These are phyloP conservation scores for Antennarius striatus DNA, from an alignment of 2,113 vertebrate species.

Conservation along the genomic window DNA sequence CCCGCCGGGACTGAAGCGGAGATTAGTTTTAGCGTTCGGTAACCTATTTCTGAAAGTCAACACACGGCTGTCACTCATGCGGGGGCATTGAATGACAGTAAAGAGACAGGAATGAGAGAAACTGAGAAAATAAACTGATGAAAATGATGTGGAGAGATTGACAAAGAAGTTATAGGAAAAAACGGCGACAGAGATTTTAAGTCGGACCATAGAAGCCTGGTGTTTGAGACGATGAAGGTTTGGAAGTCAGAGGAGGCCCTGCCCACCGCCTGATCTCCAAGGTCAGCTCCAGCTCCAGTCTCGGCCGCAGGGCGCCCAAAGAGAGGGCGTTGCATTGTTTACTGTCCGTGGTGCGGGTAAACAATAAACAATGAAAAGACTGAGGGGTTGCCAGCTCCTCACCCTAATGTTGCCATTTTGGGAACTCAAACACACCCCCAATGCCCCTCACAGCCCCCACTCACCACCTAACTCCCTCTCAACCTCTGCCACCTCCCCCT, in stretches of 20 bases:
- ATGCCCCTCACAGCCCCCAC: conserved; percentile 63
- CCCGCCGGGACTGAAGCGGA: conserved; percentile 19
- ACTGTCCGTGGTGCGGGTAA: conserved; percentile 75
- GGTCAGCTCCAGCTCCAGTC: conserved; percentile 49
- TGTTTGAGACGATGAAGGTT: conserved; percentile 30
- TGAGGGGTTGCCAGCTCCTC: conserved; percentile 72
- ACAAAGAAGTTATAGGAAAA: conserved; percentile 18
- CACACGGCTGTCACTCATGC: conserved; percentile 47
- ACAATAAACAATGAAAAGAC: conserved; percentile 83
- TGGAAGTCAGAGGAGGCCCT: conserved; percentile 30
- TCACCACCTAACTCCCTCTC: conserved; percentile 60
- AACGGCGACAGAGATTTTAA: conserved; percentile 39
- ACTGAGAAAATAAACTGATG: not conserved
- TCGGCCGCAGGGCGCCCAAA: conserved; percentile 39
- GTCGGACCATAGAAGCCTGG: conserved; percentile 43
- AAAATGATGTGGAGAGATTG: not conserved
- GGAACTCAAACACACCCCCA: conserved; percentile 73
- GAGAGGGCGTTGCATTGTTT: conserved; percentile 78
- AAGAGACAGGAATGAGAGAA: not conserved
- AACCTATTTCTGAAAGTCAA: conserved; percentile 41
- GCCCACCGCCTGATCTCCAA: conserved; percentile 40
- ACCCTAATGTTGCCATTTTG: conserved; percentile 82
- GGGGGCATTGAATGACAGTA: conserved; percentile 22
- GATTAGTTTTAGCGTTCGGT: conserved; percentile 21
- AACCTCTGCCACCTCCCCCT: conserved; percentile 68